Base-by-base conservation (phyloP, 1,140 invertebrate species). In the Asbolus verrucosus region DNA sequence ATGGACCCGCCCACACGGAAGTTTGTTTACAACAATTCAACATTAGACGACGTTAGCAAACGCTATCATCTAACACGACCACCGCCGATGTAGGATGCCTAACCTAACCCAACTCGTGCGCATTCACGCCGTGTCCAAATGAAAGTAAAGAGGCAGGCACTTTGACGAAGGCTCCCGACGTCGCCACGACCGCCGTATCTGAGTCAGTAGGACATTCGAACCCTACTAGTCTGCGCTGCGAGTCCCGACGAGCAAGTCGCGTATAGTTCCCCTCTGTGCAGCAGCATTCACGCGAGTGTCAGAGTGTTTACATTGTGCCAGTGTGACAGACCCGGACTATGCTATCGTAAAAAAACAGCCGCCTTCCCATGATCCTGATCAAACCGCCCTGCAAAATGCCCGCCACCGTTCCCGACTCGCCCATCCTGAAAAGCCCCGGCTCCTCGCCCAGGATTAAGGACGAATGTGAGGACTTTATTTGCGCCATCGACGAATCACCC, bases 401-500 rank as follows among this genome's bases (percentile, higher is more conserved):
- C 5, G 21, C 61, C 9, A 54, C 46, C 21, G 27, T 54, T 54
- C 46, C 46, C 21, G 46, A 54, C 46, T 54, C 46, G 9, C 46
- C 33, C 2, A 3, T 36, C 2, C 33, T 36, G 5, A 36, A 36
- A n/a, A 36, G 33, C 11, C 33, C 46, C 46, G 46, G 19, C 24
- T 54, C 46, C 46, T 54, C 46, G 1, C 46, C 46, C 46, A 14
- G 46, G 24, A 82, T 71, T 21, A 77, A 77, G 62, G 82, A 78
- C 41, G 77, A 76, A 72, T 76, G 75, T 15, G 80, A 85, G 15
- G 81, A 78, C 60, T 77, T 80, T 43, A 86, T 87, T 61, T 82
- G 84, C 31, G n/a, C n/a, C n/a, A 80, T 78, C 24, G 80, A 82
- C 54, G 84, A 86, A 21, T 86, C 70, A 15, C 87, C 88, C 0